These are phyloP conservation scores for Volucella inanis DNA, from an alignment of 2,888 invertebrate species.

Conservation along the genomic window DNA sequence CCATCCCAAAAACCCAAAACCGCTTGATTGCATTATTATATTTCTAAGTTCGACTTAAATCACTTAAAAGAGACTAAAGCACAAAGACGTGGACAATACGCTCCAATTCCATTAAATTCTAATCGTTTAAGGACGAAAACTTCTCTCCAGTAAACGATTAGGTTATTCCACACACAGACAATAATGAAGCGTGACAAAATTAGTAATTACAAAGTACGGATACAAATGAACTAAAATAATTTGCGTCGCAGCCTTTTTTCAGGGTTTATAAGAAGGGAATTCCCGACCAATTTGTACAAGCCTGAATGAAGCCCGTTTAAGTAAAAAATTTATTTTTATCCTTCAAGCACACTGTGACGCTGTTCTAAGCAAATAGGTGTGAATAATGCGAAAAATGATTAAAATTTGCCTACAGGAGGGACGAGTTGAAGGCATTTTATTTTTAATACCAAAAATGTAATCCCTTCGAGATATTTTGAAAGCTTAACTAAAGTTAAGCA, in stretches of 20 bases:
- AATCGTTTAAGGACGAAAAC: no score
- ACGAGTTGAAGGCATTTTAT: neutral
- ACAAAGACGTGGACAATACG: no score
- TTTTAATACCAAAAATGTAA: neutral
- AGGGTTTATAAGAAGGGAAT: constrained; percentile 8
- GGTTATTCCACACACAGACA: no score
- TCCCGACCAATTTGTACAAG: constrained; percentile 1
- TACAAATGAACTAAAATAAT: neutral
- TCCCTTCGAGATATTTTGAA: neutral
- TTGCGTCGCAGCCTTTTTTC: neutral
- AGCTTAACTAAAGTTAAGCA: neutral
- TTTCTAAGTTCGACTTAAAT: no score
- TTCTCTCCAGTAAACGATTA: no score
- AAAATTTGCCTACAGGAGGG: neutral
- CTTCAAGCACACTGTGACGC: neutral
- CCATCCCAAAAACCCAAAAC: no score
- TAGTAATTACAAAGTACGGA: neutral
- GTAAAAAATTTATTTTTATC: neutral
- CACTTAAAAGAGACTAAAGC: no score
- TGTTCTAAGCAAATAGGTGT: constrained; percentile 4
- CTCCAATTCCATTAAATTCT: no score
- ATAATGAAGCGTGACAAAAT: neutral
- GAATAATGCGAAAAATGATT: constrained; percentile 13
- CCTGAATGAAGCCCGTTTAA: neutral
- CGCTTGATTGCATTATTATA: no score